Conservation (phyloP, 2,888 invertebrate species). For the Chymomyza amoena region DNA sequence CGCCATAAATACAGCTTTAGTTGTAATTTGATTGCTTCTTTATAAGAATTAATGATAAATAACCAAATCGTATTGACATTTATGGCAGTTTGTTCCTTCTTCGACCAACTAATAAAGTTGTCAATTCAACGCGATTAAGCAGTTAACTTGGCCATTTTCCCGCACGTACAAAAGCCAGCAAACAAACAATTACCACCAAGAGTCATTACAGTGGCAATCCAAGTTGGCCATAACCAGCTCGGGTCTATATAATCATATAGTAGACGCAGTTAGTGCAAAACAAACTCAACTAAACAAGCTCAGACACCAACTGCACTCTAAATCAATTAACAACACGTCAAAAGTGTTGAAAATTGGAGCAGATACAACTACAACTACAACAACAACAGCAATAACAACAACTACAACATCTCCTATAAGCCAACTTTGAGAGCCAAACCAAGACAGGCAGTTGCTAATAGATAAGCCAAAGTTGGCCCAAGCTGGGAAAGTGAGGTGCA, state of each 20-base stretch:
- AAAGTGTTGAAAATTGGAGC: slow-evolving; percentile 74
- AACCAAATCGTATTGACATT: not conserved
- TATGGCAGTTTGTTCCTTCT: not conserved
- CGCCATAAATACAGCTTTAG: not conserved
- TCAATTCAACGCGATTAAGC: slow-evolving; percentile 66
- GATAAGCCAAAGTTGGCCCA: slow-evolving; percentile 28
- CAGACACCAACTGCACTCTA: slow-evolving; percentile 56
- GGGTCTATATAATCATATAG: slow-evolving; percentile 70
- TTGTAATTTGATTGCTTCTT: not conserved
- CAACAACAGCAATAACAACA: slow-evolving; percentile 4
- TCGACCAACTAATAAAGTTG: slow-evolving; percentile 60
- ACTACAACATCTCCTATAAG: not conserved
- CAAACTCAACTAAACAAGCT: slow-evolving; percentile 35
- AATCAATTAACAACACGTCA: slow-evolving; percentile 73
- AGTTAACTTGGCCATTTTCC: slow-evolving; percentile 59
- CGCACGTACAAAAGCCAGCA: slow-evolving; percentile 48
- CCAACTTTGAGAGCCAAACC: slow-evolving; percentile 3
- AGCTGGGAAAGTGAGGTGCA: slow-evolving; percentile 34
- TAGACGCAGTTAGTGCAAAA: slow-evolving; percentile 20
- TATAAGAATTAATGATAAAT: not conserved
- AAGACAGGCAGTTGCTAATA: slow-evolving; percentile 43
- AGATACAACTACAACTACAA: slow-evolving; percentile 21
- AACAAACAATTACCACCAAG: slow-evolving; percentile 60
- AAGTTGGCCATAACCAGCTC: slow-evolving; percentile 69
- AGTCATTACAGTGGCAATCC: slow-evolving; percentile 67